phyloP scores from a whole-genome alignment of 2,797 vertebrate species.

The Columba guinea region DNA sequence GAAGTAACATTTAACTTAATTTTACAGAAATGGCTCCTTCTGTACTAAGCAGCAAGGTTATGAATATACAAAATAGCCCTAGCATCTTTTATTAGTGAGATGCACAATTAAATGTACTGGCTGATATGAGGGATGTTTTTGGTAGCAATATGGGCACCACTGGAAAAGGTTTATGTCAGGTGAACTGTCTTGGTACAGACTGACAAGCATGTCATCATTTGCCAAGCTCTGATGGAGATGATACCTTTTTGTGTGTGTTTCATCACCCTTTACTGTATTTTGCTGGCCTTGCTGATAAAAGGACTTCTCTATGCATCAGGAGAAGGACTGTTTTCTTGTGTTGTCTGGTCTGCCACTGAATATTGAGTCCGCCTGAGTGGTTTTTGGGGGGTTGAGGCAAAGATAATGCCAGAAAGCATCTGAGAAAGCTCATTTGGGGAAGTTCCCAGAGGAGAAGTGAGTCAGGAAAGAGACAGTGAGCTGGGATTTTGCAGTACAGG shows the following conservation, averaged over 20 bases:
- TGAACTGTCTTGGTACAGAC: fast-evolving
- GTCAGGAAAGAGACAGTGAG: not conserved
- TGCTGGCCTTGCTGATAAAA: not conserved
- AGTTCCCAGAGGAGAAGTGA: not conserved
- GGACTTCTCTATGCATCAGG: not conserved
- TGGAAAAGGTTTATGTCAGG: not conserved
- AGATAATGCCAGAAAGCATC: not conserved
- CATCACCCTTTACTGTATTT: not conserved
- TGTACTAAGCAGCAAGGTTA: not conserved
- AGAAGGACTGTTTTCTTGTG: not conserved
- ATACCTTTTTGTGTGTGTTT: not conserved
- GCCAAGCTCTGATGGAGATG: not conserved
- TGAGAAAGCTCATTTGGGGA: not conserved
- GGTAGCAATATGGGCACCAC: not conserved
- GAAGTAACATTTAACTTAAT: not conserved
- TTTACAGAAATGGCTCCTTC: not conserved
- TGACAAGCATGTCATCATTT: not conserved
- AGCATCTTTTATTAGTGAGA: not conserved
- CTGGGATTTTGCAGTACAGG: not conserved
- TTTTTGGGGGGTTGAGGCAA: not conserved
- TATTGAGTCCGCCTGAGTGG: fast-evolving
- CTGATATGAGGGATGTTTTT: not conserved
- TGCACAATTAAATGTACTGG: not conserved
- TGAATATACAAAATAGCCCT: not conserved
- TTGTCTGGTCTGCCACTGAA: not conserved